Base-by-base conservation (phyloP, 2,113 vertebrate species). In the Colossoma macropomum region DNA sequence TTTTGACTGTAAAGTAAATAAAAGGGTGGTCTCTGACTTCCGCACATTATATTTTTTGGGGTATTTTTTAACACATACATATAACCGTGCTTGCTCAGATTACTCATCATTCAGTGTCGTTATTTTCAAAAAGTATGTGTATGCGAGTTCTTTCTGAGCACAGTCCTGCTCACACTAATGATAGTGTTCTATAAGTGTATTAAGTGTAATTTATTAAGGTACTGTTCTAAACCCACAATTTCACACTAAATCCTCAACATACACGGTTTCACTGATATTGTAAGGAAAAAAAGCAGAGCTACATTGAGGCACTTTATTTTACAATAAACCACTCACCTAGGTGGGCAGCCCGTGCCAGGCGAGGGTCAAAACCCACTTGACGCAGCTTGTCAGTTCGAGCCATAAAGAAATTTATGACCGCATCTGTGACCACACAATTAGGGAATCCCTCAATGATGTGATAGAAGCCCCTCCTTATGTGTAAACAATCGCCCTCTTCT, bases 361-460 rank as follows among this genome's bases (percentile, higher is more conserved):
- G 94, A 0, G 97, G 96, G 83, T 98, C 95, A 59, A 98, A 98
- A 30, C 96, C 96, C 19, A 95, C 96, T 83, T 95, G 93, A 21
- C 88, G 94, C 74, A 97, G 86, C 88, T 96, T 97, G 41, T 96
- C 94, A 0, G 96, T 97, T 56, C 91, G 94, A 11, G 91, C 97
- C 91, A 98, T 91, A 89, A 98, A 98, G 90, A 98, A 98, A 92
- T 98, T 98, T 56, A 97, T 94, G 4, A 97, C 95, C 0, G 92
- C 97, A 8, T 98, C 97, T 0, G 96, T 92, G 41, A 97, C 95
- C 54, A 98, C 97, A 21, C 97, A 98, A 86, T 90, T 91, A 0
- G 97, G 95, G 88, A 96, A 97, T 10, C 95, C 96, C 0, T 93
- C 75, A 0, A 98, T 93, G 76, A 73, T 73, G 23, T 98, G 96